phyloP scores from a whole-genome alignment of 2,113 vertebrate genomes.

The Macrotis lagotis region DNA sequence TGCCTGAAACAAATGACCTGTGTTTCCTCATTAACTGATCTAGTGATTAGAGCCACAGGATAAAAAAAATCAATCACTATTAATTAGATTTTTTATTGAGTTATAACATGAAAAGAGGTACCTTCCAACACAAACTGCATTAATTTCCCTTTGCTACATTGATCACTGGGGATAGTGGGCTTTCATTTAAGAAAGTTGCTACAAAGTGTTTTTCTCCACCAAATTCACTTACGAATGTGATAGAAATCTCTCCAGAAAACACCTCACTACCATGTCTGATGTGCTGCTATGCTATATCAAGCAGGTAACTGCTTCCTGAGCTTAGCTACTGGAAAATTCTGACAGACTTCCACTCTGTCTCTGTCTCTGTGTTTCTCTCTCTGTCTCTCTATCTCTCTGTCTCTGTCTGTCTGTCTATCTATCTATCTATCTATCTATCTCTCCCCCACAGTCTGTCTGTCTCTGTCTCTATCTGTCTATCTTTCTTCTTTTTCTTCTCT shows the following conservation, averaged over 20 bases:
- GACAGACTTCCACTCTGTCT: background rate
- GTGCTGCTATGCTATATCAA: background rate
- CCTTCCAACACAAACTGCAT: background rate
- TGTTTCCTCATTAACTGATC: background rate
- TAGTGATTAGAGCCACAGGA: background rate
- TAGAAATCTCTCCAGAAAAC: background rate
- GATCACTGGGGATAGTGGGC: background rate
- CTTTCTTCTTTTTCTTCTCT: no score
- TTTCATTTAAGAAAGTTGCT: background rate
- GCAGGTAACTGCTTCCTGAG: background rate
- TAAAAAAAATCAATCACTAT: background rate
- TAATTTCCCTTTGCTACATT: background rate
- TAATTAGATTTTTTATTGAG: background rate
- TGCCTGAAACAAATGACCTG: background rate
- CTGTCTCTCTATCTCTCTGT: no score
- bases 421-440: no score
- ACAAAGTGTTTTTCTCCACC: background rate
- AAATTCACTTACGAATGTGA: background rate
- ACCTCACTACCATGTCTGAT: background rate
- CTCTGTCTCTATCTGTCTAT: no score
- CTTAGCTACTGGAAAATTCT: background rate
- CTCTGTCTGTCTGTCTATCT: no score
- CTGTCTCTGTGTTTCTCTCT: no score
- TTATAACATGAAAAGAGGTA: background rate
- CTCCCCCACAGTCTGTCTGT: no score